phyloP scores from a whole-genome alignment of 2,113 vertebrate species.

The Macheiramphus alcinus region DNA sequence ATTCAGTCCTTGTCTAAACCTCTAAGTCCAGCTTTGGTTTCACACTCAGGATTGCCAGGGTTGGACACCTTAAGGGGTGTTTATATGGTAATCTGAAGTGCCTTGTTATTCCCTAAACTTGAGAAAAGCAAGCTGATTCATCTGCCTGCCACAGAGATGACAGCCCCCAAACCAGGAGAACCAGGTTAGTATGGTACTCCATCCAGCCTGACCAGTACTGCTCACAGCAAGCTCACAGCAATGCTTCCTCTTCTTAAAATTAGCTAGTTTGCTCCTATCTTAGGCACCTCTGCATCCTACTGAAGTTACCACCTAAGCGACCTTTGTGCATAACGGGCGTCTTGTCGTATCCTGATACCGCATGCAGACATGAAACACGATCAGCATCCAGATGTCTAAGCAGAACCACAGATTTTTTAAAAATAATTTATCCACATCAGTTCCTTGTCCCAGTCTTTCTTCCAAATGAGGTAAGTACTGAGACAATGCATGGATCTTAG shows the following conservation, averaged over 20 bases:
- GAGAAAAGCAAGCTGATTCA: neutral
- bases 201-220: neutral
- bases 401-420: neutral
- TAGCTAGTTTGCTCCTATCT: neutral
- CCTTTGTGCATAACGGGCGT: rapidly evolving
- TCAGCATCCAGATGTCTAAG: neutral
- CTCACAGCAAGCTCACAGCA: neutral
- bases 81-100: neutral
- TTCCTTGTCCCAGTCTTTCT: neutral
- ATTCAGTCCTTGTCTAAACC: neutral
- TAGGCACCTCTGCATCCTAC: neutral
- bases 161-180: neutral
- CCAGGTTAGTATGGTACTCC: neutral
- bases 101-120: neutral
- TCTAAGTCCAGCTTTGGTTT: neutral
- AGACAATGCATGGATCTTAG: neutral
- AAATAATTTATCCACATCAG: neutral
- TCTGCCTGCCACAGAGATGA: rapidly evolving
- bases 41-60: neutral
- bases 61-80: neutral
- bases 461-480: neutral
- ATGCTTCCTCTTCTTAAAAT: neutral
- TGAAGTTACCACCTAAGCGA: rapidly evolving
- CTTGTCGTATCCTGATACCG: neutral
- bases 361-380: neutral